phyloP scores from a whole-genome alignment of 2,797 vertebrate species.

The Hirundo rustica region DNA sequence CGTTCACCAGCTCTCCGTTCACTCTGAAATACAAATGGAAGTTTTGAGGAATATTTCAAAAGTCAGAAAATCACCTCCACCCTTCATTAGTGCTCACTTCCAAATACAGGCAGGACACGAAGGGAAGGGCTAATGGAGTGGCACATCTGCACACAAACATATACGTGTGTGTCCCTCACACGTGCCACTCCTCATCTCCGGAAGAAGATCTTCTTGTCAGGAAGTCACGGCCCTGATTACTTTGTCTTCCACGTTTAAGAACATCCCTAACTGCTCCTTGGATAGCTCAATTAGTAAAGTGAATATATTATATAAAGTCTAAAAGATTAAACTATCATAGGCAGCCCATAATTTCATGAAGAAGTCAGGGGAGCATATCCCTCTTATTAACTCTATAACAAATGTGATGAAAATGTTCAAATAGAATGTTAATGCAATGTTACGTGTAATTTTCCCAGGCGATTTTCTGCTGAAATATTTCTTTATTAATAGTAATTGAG shows the following conservation, averaged over 20 bases:
- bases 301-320: slow-evolving; percentile 97
- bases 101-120: background rate
- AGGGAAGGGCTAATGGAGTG: background rate
- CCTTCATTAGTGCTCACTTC: background rate
- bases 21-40: background rate
- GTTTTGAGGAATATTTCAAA: background rate
- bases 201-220: slow-evolving; percentile 76
- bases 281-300: slow-evolving; percentile 96
- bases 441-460: slow-evolving; percentile 97
- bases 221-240: slow-evolving; percentile 80
- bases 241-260: slow-evolving; percentile 82
- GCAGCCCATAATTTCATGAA: slow-evolving; percentile 99
- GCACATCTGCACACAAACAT: background rate
- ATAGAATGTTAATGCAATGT: slow-evolving; percentile 99
- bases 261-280: slow-evolving; percentile 83
- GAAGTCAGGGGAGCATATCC: slow-evolving; percentile 98
- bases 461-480: slow-evolving; percentile 95
- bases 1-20: background rate
- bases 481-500: slow-evolving; percentile 99
- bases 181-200: slow-evolving; percentile 55
- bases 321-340: slow-evolving; percentile 99
- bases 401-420: slow-evolving; percentile 99
- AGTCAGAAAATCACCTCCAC: background rate
- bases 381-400: slow-evolving; percentile 99
- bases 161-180: background rate